Percentiles rank a stretch among this genome's conserved stretches.
These are phyloP conservation scores for Brachyhypopomus gauderio DNA, from an alignment of 2,113 vertebrate genomes.

Conservation along the genomic window DNA sequence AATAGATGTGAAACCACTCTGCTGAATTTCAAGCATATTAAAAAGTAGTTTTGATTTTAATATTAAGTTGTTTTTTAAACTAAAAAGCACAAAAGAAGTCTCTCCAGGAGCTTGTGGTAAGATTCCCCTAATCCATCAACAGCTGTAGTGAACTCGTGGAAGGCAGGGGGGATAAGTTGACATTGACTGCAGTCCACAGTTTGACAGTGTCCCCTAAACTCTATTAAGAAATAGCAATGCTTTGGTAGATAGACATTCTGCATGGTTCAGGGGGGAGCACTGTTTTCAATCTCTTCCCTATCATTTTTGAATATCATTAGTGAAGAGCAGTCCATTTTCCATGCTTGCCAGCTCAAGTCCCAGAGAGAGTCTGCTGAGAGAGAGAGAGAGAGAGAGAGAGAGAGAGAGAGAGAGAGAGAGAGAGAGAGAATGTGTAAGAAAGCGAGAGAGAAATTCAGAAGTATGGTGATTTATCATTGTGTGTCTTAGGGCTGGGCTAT, in stretches of 20 bases:
- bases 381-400: conserved; percentile 32
- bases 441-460: conserved; percentile 61
- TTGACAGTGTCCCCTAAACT: conserved; percentile 59
- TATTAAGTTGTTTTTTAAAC: not conserved
- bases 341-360: conserved; percentile 91
- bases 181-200: conserved; percentile 54
- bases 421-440: conserved; percentile 54
- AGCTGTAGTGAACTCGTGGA: conserved; percentile 38
- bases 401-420: conserved; percentile 57
- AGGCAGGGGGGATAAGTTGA: conserved; percentile 52
- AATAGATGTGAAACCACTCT: not conserved
- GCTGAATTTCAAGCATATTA: not conserved
- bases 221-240: conserved; percentile 65
- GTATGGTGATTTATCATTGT: conserved; percentile 85
- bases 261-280: conserved; percentile 87
- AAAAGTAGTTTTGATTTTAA: no score
- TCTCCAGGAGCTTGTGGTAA: not conserved
- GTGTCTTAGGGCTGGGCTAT: conserved; percentile 63
- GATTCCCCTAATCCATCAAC: conserved; percentile 48
- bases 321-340: conserved; percentile 93
- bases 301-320: conserved; percentile 99
- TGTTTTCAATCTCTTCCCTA: conserved; percentile 97
- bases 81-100: not conserved
- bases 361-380: conserved; percentile 66
- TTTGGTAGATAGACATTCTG: conserved; percentile 78